Percentiles rank a stretch among this genome's conserved stretches.
Conservation (phyloP, 2,888 invertebrate genomes). For the Tholera decimalis region DNA sequence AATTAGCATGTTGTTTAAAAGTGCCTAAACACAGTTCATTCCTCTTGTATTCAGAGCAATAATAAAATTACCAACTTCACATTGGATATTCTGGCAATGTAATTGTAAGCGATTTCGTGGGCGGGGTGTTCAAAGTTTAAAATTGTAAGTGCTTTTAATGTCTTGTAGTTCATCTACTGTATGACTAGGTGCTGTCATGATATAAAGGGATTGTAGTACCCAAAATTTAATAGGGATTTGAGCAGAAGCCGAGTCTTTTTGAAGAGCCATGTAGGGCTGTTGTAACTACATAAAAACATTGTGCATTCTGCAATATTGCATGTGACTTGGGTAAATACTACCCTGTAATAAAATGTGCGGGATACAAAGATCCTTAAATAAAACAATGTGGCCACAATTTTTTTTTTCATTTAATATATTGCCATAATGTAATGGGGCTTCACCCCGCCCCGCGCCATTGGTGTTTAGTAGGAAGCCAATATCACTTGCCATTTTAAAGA, state of each 20-base stretch:
- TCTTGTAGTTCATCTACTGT: conserved; percentile 48
- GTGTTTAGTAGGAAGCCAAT: conserved; percentile 64
- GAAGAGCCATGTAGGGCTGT: conserved; percentile 4
- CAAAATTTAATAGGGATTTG: conserved; percentile 10
- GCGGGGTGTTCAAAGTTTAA: conserved; percentile 45
- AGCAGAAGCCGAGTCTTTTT: neutral
- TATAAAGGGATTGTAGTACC: conserved; percentile 26
- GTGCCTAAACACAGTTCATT: conserved; percentile 48
- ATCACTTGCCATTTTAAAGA: conserved; percentile 71
- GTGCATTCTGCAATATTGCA: neutral
- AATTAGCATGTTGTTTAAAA: conserved; percentile 17
- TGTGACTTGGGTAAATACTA: conserved; percentile 4
- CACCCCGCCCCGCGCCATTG: conserved; percentile 48
- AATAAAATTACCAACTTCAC: conserved; percentile 43
- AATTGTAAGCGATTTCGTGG: conserved; percentile 38
- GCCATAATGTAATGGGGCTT: conserved; percentile 33
- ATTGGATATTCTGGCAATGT: conserved; percentile 49
- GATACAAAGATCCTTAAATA: conserved; percentile 21
- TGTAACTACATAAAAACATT: conserved; percentile 9
- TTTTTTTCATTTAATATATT: conserved; percentile 40
- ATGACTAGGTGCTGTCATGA: conserved; percentile 50
- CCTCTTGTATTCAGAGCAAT: conserved; percentile 51
- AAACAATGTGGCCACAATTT: conserved; percentile 31
- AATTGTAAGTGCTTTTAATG: conserved; percentile 55
- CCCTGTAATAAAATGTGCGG: conserved; percentile 1